Evolutionary conservation across 2,113 vertebrate species (phyloP), one percentile per base, ranked within the genome.

Genomic region (Pelvicachromis taeniatus): DNA sequence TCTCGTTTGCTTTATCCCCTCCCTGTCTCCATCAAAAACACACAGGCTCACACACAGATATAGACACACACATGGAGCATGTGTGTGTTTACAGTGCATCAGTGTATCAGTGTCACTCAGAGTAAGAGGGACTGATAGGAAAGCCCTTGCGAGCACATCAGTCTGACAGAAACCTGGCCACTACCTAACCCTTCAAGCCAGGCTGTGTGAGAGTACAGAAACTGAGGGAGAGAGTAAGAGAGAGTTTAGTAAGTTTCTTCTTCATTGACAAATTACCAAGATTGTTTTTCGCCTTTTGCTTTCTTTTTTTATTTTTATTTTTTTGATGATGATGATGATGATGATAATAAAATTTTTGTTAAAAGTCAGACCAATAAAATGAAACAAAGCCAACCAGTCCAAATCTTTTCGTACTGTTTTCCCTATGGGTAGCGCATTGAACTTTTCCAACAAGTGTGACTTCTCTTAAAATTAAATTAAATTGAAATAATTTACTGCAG

Each of bases 131-230:
- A 91, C 88, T 73, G 93, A 95, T 87, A 87, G 90, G 87, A 86
- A 89, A 94, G 54, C 85, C 94, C 94, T 91, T 86, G 92, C 61
- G 33, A 94, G 91, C 90, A 93, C 89, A 93, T 92, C 94, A 95
- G 89, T 91, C 86, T 95, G 95, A 96, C 94, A 94, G 90, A 91
- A 94, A 92, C 91, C 92, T 95, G 95, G 94, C 91, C 94, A 91
- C 93, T 82, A 82, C 94, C 88, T 92, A 78, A 77, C 87, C 92
- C 91, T 92, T 83, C 85, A 86, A 93, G 78, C 87, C 88, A 40
- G 56, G 8, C 79, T 88, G 86, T 79, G 85, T 92, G 83, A 92
- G 85, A 85, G 61, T 31, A 63, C 68, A 63, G 54, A 42, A 26
- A 56, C n/a, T 31, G 52, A 82, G 88, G 59, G 80, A 21, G 61